Evolutionary conservation across 2,797 vertebrate genomes (phyloP).

Genomic region (Smutsia temminckii): DNA sequence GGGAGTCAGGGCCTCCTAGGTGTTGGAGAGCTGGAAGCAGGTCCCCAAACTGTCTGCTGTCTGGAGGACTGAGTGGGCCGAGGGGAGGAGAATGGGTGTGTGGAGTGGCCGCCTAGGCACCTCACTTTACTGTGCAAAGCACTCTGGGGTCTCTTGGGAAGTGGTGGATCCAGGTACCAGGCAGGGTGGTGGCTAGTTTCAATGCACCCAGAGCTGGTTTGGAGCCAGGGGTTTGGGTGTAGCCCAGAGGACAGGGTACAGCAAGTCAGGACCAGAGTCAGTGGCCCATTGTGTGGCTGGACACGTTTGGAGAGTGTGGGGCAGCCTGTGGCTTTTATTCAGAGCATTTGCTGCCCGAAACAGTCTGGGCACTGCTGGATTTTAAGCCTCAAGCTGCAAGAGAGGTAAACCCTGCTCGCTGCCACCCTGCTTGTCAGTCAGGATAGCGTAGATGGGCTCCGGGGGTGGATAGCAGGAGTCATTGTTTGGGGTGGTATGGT

Average conservation of each 20-base stretch:
- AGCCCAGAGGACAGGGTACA: neutral
- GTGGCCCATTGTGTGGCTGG: neutral
- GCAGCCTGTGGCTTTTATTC: neutral
- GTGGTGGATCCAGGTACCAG: neutral
- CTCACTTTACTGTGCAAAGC: neutral
- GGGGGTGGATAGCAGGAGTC: neutral
- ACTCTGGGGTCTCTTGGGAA: neutral
- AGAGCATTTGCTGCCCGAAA: neutral
- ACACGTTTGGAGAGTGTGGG: neutral
- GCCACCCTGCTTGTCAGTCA: neutral
- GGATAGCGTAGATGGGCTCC: neutral
- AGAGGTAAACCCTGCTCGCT: neutral
- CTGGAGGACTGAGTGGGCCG: neutral
- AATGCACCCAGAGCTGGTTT: neutral
- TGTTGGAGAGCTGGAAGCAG: neutral
- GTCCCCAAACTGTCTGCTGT: neutral
- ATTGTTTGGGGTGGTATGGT: neutral
- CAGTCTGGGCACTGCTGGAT: neutral
- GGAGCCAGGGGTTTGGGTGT: neutral
- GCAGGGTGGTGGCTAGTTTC: neutral
- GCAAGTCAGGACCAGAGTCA: neutral
- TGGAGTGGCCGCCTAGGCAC: neutral
- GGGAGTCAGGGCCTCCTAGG: neutral
- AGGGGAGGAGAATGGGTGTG: neutral
- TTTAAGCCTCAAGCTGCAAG: neutral